Evolutionary conservation across 2,797 vertebrate genomes (phyloP), one percentile per base, ranked within the genome.

Genomic region (Orientallactaga sibirica): DNA sequence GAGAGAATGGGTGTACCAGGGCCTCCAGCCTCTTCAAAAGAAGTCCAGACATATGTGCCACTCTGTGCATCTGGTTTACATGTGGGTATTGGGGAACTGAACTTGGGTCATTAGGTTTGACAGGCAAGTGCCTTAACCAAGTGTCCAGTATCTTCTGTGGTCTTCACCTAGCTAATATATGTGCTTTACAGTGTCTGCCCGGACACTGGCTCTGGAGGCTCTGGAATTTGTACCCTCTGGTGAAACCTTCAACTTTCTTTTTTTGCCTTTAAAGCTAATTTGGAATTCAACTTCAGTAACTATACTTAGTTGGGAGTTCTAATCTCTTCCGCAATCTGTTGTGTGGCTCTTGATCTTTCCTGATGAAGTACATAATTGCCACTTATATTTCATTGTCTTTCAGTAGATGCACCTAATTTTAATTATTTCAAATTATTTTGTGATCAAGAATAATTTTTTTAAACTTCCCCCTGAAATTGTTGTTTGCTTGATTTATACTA

Each of bases 371-470:
- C 25, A 67, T 14, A 67, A 24, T 22, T 7, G 24, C 10, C 76
- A 73, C 24, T 48, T 41, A 64, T 20, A 84, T 74, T 94, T 77
- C 75, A 88, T 18, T 94, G 70, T 86, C 16, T 93, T 91, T 86
- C 9, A 88, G 78, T 58, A 81, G n/a, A 91, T 58, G 11, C 15
- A 93, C 18, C 71, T 70, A 78, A 80, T 87, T 94, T 24, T 68
- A 81, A 88, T 64, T 10, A n/a, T 92, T 66, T 93, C 52, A 85
- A 93, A 93, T 95, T 93, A 95, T 92, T 92, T 83, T 94, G 52
- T 55, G 41, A 93, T 76, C 33, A 37, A 91, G 90, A 90, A 76
- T 66, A 58, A 16, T 14, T 58, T 58, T 58, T 58, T 58, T 48
- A 58, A 58, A 58, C 10, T 11, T 58, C 16, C 55, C 12, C 14